Base-by-base conservation (phyloP, 2,888 invertebrate genomes). In the Sepiola atlantica region DNA sequence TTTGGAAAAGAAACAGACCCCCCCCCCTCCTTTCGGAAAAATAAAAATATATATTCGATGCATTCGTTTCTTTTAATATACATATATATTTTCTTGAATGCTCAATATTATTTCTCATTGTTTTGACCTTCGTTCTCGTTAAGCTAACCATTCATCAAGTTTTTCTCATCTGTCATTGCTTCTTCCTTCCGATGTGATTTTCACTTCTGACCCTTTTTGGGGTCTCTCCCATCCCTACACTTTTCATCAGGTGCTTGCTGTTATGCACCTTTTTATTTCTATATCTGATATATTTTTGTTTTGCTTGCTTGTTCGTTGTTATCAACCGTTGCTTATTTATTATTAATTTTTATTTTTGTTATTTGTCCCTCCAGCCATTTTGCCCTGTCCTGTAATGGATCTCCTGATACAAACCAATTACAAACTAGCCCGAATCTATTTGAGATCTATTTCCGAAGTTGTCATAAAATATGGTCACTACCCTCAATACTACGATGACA, bases 311-410 rank as follows among this genome's bases (percentile, higher is more conserved):
- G 45, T 45, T 45, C 8, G 45, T 61, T n/a, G 28, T n/a, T n/a
- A n/a, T n/a, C n/a, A 77, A 16, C 77, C n/a, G n/a, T 77, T 77
- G 20, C n/a, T 77, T 77, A 77, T 77, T n/a, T n/a, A 77, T 77
- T 77, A 77, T 77, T 77, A n/a, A 77, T 77, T 77, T 77, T 77
- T 77, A 77, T n/a, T 77, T 77, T n/a, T 77, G 14, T n/a, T 77
- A n/a, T 14, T 77, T n/a, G n/a, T 77, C n/a, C n/a, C n/a, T n/a
- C 14, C n/a, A n/a, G 16, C 77, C n/a, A 77, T 77, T 61, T 77
- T 77, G n/a, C 77, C 77, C n/a, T 77, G 77, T 77, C n/a, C n/a
- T 77, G 77, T n/a, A 77, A n/a, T 77, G 77, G n/a, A 77, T 77
- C 77, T 77, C n/a, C n/a, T 77, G n/a, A 77, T 77, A 77, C n/a